Evolutionary conservation across 1,140 invertebrate species (phyloP).

Genomic region (Bicyclus anynana): DNA sequence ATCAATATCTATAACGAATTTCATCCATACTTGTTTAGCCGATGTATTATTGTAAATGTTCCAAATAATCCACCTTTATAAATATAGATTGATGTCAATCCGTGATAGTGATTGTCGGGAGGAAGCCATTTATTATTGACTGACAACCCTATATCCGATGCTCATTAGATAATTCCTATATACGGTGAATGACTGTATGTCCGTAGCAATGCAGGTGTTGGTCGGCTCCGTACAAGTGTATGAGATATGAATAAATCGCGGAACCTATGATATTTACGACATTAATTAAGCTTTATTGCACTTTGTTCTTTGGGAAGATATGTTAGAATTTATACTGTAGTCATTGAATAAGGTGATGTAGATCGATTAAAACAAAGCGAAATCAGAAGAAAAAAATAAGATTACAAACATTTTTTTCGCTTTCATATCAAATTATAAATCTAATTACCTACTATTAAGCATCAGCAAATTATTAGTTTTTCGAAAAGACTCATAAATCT

Average conservation of each 20-base stretch:
- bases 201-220: conserved; percentile 23
- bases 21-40: too few species aligned
- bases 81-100: too few species aligned
- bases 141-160: conserved; percentile 2
- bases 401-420: too few species aligned
- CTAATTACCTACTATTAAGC: too few species aligned
- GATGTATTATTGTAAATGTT: too few species aligned
- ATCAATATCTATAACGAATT: too few species aligned
- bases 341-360: background rate
- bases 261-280: conserved; percentile 7
- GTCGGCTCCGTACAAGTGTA: background rate
- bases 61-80: too few species aligned
- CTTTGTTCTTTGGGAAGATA: conserved; percentile 14
- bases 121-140: background rate
- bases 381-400: too few species aligned
- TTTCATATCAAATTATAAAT: too few species aligned
- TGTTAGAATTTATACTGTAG: background rate
- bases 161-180: conserved; percentile 27
- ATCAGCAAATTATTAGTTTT: too few species aligned
- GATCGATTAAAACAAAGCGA: too few species aligned
- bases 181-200: conserved; percentile 19
- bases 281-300: conserved; percentile 24
- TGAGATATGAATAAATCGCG: conserved; percentile 19
- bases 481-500: too few species aligned
- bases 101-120: background rate